Evolutionary conservation across 2,797 vertebrate species (phyloP), one percentile per base, ranked within the genome.

Genomic region (Mormyrus hasselquistii): DNA sequence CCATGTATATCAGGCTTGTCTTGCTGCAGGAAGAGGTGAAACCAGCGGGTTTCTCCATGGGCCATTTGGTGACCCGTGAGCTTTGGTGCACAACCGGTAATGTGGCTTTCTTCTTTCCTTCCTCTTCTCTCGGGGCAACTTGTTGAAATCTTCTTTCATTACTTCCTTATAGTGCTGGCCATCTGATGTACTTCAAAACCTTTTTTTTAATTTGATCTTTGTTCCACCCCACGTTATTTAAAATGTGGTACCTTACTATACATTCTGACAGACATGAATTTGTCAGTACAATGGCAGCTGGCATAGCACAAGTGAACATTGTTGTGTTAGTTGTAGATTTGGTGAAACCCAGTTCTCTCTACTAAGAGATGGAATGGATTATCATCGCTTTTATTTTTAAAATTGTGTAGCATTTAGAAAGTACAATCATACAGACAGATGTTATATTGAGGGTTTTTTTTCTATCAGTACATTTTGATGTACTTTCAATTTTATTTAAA

Each of bases 1-100:
- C 90, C 91, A 90, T 94, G 94, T 94, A 92, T 96, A 94, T 96
- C 95, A 96, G 96, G 95, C 93, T 91, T 96, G 94, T 96, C 95
- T 97, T 91, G 87, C 92, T 52, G 86, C 88, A 93, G 94, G 92
- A 94, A 93, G 91, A 88, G 89, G 90, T 91, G 93, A 92, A 93
- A 88, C 92, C 90, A 89, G 90, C 92, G 88, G 90, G 84, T 89
- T 89, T 92, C 91, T 86, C 91, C 90, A 92, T 88, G 38, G 85
- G 87, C 92, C 92, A 92, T 90, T 94, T 89, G 90, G 89, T 91
- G 90, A 91, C 84, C 25, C 65, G 82, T 88, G 90, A 88, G 88
- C 93, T 92, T 91, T 91, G 89, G 52, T 90, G 90, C 89, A 91
- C 14, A 59, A 41, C 90, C 90, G 89, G 88, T 91, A 91, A 91